Conservation (phyloP, 2,113 vertebrate species). For the Thunnus maccoyii region DNA sequence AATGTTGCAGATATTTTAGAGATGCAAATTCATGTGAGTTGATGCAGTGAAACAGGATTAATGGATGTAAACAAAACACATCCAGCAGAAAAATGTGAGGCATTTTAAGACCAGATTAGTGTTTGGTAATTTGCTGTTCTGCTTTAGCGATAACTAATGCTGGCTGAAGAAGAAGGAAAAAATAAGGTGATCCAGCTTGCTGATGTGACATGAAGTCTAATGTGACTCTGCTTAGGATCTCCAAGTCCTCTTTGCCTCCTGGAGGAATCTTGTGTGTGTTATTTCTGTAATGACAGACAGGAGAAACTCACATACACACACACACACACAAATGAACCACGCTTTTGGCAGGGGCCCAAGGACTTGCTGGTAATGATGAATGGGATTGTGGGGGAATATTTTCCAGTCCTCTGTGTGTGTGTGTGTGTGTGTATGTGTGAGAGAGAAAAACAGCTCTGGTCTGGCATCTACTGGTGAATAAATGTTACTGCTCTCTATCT, state of each 20-base stretch:
- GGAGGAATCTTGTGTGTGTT: constrained; percentile 41
- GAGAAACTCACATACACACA: constrained; percentile 13
- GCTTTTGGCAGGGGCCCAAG: background rate
- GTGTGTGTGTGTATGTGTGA: too few species aligned
- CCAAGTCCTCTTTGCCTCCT: background rate
- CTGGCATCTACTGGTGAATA: constrained; percentile 65
- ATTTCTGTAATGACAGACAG: constrained; percentile 35
- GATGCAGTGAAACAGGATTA: too few species aligned
- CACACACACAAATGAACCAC: constrained; percentile 1
- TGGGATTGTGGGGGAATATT: constrained; percentile 32
- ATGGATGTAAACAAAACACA: too few species aligned
- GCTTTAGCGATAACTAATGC: background rate
- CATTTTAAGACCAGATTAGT: background rate
- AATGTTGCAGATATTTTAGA: too few species aligned
- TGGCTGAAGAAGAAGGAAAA: background rate
- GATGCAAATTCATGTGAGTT: too few species aligned
- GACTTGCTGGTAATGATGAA: constrained; percentile 23
- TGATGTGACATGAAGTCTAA: background rate
- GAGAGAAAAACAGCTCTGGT: background rate
- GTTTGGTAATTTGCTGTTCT: background rate
- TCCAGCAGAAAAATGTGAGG: too few species aligned
- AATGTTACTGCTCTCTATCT: constrained; percentile 11
- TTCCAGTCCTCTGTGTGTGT: constrained; percentile 23
- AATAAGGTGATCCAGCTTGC: too few species aligned
- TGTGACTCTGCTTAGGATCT: background rate